Conservation (phyloP, 2,113 vertebrate genomes). For the Argyrosomus japonicus region DNA sequence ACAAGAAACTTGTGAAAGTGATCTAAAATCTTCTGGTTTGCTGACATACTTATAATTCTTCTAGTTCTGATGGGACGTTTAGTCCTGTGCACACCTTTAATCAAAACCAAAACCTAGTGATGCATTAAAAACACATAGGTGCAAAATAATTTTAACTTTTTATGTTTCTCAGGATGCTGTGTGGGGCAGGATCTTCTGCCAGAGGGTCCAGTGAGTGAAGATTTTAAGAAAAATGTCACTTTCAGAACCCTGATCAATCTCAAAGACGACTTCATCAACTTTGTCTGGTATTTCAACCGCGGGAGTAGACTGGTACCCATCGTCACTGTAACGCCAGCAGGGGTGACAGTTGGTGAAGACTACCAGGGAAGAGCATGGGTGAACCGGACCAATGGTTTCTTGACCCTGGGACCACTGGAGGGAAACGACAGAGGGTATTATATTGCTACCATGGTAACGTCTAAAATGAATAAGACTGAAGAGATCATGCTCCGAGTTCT, state of each 20-base stretch:
- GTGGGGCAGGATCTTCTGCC: not conserved
- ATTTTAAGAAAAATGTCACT: not conserved
- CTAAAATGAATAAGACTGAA: not conserved
- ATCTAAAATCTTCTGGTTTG: too few relatives aligned
- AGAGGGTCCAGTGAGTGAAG: not conserved
- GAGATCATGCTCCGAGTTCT: not conserved
- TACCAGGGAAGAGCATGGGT: not conserved
- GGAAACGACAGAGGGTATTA: not conserved
- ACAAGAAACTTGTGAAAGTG: too few relatives aligned
- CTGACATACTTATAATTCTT: too few relatives aligned
- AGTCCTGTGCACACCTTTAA: not conserved
- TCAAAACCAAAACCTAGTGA: not conserved
- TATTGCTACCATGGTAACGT: not conserved
- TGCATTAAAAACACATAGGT: not conserved
- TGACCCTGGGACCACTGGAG: not conserved
- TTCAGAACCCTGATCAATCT: constrained; percentile 1
- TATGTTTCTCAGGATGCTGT: not conserved
- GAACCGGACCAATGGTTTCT: constrained; percentile 6
- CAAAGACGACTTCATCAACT: not conserved
- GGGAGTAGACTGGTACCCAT: not conserved
- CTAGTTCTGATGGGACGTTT: not conserved
- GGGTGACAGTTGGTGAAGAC: not conserved
- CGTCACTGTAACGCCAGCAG: not conserved
- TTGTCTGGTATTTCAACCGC: not conserved
- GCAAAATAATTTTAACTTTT: not conserved